These are phyloP conservation scores for Eubasilissa regina DNA, from an alignment of 1,140 invertebrate species.

Conservation along the genomic window DNA sequence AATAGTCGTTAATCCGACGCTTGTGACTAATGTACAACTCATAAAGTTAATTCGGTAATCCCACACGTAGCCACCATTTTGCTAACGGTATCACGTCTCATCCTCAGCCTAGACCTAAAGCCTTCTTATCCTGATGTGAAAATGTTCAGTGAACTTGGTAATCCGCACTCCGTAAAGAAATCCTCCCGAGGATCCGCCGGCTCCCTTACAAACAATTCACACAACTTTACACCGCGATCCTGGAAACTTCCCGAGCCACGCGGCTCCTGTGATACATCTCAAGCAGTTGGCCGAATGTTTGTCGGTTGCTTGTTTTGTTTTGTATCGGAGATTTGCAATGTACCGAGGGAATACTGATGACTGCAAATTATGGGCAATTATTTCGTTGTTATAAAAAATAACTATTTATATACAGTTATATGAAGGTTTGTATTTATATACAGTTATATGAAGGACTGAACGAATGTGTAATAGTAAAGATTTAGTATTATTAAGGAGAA, in stretches of 20 bases:
- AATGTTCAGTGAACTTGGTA: constrained; percentile 43
- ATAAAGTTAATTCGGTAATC: constrained; percentile 44
- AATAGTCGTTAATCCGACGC: constrained; percentile 27
- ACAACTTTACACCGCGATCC: constrained; percentile 33
- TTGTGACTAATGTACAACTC: constrained; percentile 37
- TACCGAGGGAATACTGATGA: constrained; percentile 3
- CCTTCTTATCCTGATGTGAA: constrained; percentile 44
- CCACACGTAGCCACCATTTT: constrained; percentile 35
- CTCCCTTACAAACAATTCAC: constrained; percentile 42
- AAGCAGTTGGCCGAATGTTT: constrained; percentile 28
- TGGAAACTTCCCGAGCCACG: not conserved
- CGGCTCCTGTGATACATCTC: constrained; percentile 25
- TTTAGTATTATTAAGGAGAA: no score
- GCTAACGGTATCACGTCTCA: constrained; percentile 36
- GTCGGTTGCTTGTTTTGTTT: constrained; percentile 22
- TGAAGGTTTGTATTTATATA: no score
- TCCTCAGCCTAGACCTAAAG: constrained; percentile 30
- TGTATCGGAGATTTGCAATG: constrained; percentile 14
- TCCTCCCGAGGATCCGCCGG: constrained; percentile 20
- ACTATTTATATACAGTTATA: no score
- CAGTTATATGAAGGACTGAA: no score
- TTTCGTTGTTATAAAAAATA: no score
- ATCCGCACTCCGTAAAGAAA: constrained; percentile 41
- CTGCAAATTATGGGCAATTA: not conserved
- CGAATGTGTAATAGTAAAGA: no score